Base-by-base conservation (phyloP, 2,113 vertebrate genomes). In the Andinoacara biseriatus region DNA sequence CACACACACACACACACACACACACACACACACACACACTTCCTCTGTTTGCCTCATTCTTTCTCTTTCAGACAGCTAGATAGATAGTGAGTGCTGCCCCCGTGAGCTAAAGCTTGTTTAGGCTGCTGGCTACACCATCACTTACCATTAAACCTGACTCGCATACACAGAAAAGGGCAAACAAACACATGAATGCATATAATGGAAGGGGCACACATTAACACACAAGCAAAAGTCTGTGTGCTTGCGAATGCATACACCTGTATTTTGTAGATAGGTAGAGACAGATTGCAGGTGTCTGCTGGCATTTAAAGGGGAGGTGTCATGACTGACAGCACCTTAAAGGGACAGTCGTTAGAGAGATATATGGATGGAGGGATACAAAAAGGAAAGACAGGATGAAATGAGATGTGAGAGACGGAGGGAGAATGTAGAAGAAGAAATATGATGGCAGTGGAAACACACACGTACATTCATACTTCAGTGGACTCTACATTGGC, bases 231-330 rank as follows among this genome's bases (percentile, higher is more conserved):
- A 81, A 76, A 81, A 46, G 31, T 57, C 43, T 67, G 62, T 76
- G 58, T 26, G 72, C 72, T 29, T 75, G 78, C 62, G 29, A 22
- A 63, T 61, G 52, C 76, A 80, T 85, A 86, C 88, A 91, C 89
- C 89, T 91, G 88, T 84, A 72, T 90, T 84, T 82, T 80, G 87
- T 56, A 90, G 93, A 92, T 92, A 92, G 90, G 84, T 79, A 80
- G 63, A 91, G 90, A 94, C 90, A 86, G 91, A 94, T 92, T 84
- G 88, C 69, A 74, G 79, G 81, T 81, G 88, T 91, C 88, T 87
- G 72, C 76, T 90, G 85, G 88, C 85, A 93, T 94, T 94, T 91
- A 94, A 93, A 94, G 87, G 90, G 85, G 89, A 86, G 82, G 86
- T 90, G 88, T 90, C 87, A 86, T 78, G 72, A 69, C 78, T 91